Base-by-base conservation (phyloP, 2,888 invertebrate species). In the Drosophila helvetica region DNA sequence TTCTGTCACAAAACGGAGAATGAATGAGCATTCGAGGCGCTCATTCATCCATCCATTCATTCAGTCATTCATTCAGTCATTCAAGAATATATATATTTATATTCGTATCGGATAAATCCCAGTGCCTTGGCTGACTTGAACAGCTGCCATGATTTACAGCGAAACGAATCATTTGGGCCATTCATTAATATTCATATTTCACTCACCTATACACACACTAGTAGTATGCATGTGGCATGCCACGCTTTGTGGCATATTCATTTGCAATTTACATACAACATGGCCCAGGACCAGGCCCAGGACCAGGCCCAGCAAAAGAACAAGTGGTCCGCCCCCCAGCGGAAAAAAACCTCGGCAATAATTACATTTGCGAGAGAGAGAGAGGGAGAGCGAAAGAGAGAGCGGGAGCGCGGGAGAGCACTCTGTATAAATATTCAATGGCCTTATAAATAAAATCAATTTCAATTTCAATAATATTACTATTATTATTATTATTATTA, bases 381-480 rank as follows among this genome's bases (percentile, higher is more conserved):
- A 22, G 22, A 1, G 19, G 5, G 22, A 22, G 22, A 22, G 4
- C 1, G 22, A 5, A 5, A 5, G 5, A 5, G 22, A 5, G 22
- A 22, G 22, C 5, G 22, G 5, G 19, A 2, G 25, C 0, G 7
- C 1, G 27, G 8, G 74, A 67, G 74, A 65, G 70, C 71, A 80
- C 69, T 77, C 50, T 57, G 46, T 60, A 48, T 61, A 66, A 81
- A 78, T 50, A 68, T 43, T 62, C 51, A 30, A 50, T 47, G 48
- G 30, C 33, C 42, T 64, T 72, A 72, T 56, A 58, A 55, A 58
- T 74, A 57, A 86, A 84, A 84, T 80, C 76, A 59, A 75, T 78
- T 71, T 80, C 76, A 59, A 75, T 78, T 61, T 43, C 77, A 75
- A 75, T 74, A 60, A 63, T 80, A 78, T 80, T 86, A 80, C 83